A percentile compares a stretch with the other conserved stretches of the same genome.
Conservation (phyloP, 2,113 vertebrate species). For the Rhombomys opimus region DNA sequence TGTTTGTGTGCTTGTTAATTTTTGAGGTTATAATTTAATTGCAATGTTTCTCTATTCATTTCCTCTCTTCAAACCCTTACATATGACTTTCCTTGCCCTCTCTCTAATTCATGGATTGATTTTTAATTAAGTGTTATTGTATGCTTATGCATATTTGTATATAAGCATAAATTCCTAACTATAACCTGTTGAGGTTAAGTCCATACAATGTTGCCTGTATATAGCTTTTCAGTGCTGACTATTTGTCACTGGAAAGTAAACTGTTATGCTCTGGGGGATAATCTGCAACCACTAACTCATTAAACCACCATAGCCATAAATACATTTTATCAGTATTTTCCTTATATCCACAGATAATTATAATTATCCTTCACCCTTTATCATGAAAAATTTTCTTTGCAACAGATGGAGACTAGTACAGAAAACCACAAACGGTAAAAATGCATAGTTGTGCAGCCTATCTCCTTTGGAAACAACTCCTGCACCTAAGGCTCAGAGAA, state of each 20-base stretch:
- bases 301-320: background rate
- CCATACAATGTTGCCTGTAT: background rate
- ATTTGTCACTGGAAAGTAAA: background rate
- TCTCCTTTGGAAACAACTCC: background rate
- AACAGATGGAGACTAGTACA: background rate
- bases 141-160: background rate
- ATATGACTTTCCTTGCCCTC: background rate
- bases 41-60: background rate
- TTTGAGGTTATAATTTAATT: background rate
- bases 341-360: background rate
- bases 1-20: background rate
- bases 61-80: background rate
- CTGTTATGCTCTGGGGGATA: background rate
- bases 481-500: background rate
- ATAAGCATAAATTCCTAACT: background rate
- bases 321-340: background rate
- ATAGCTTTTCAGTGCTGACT: background rate
- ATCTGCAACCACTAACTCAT: background rate
- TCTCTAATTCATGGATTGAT: background rate
- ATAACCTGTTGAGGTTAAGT: background rate
- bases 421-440: background rate
- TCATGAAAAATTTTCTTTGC: background rate
- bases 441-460: background rate
- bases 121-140: background rate
- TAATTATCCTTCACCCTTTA: background rate